These are phyloP conservation scores for Dryocosmus kuriphilus DNA, from an alignment of 2,888 invertebrate species.

Conservation along the genomic window DNA sequence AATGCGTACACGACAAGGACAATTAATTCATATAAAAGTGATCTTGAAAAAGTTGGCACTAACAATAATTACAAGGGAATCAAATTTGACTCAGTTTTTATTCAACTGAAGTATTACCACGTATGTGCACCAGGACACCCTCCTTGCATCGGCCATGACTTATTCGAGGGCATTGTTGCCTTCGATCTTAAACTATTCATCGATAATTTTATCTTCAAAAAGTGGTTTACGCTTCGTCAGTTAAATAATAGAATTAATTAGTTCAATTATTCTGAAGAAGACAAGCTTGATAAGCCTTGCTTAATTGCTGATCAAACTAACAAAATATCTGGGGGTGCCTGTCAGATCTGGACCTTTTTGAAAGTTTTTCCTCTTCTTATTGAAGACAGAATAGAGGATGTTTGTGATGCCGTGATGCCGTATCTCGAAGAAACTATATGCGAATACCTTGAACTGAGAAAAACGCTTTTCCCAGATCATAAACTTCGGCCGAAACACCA, in stretches of 20 bases:
- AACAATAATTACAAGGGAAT: slow-evolving; percentile 44
- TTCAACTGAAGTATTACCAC: slow-evolving; percentile 48
- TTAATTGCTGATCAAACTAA: slow-evolving; percentile 18
- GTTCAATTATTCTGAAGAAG: slow-evolving; percentile 48
- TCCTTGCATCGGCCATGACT: slow-evolving; percentile 55
- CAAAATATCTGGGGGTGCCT: slow-evolving; percentile 50
- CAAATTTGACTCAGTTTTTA: slow-evolving; percentile 54
- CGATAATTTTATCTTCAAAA: slow-evolving; percentile 43
- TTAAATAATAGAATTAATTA: slow-evolving; percentile 44
- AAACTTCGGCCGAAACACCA: slow-evolving; percentile 57
- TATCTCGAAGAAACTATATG: slow-evolving; percentile 48
- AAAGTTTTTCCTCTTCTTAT: slow-evolving; percentile 53
- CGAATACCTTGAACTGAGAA: slow-evolving; percentile 51
- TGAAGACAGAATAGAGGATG: slow-evolving; percentile 47
- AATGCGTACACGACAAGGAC: too few relatives aligned
- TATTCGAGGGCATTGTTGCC: slow-evolving; percentile 50
- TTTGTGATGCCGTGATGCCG: slow-evolving; percentile 48
- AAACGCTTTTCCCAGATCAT: slow-evolving; percentile 43
- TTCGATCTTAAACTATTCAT: slow-evolving; percentile 46
- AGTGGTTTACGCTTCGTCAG: slow-evolving; percentile 52
- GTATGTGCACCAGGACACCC: slow-evolving; percentile 52
- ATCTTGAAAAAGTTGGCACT: too few relatives aligned
- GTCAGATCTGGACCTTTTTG: slow-evolving; percentile 53
- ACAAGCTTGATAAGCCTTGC: slow-evolving; percentile 51
- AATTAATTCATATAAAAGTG: too few relatives aligned